Evolutionary conservation across 30 jellyfish, hydroid and myxozoan genomes (phyloP).

Genomic region (Pseudorhiza aurosa): DNA sequence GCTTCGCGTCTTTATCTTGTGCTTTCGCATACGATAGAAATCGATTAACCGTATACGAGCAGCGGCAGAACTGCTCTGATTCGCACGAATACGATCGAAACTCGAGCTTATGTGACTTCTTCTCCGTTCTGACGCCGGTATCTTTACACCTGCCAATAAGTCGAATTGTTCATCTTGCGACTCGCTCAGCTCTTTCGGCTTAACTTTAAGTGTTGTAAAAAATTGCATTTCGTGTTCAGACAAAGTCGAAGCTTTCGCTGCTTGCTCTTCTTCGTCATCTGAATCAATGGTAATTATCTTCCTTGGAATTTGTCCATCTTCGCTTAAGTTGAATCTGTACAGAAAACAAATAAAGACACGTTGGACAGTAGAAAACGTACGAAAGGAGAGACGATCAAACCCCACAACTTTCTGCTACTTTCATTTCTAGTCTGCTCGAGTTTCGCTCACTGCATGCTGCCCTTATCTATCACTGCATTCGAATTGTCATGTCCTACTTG

Average conservation of each 20-base stretch:
- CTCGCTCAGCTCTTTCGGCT: conserved; percentile 76
- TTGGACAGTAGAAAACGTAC: too few relatives aligned
- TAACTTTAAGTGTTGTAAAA: conserved; percentile 66
- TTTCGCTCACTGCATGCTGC: too few relatives aligned
- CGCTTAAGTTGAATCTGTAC: conserved; percentile 69
- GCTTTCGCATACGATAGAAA: conserved; percentile 46
- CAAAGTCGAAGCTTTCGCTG: conserved; percentile 11
- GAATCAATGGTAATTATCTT: conserved; percentile 85
- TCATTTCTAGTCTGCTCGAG: too few relatives aligned
- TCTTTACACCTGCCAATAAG: conserved; percentile 29
- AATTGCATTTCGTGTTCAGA: conserved; percentile 66
- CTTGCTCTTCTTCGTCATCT: conserved; percentile 77
- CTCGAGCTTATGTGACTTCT: not conserved
- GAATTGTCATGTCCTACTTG: too few relatives aligned
- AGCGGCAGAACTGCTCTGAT: conserved; percentile 42
- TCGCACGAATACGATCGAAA: conserved; percentile 7
- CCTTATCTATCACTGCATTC: too few relatives aligned
- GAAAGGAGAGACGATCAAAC: too few relatives aligned
- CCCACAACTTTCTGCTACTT: too few relatives aligned
- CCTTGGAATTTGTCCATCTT: conserved; percentile 75
- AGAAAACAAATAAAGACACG: too few relatives aligned
- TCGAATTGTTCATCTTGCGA: conserved; percentile 72
- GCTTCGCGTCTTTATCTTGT: conserved; percentile 34
- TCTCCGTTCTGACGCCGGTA: conserved; percentile 45
- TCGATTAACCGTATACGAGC: conserved; percentile 56